Percentiles rank a stretch among this genome's conserved stretches.
Conservation (phyloP, 2,113 vertebrate species). For the Opisthocomus hoazin region DNA sequence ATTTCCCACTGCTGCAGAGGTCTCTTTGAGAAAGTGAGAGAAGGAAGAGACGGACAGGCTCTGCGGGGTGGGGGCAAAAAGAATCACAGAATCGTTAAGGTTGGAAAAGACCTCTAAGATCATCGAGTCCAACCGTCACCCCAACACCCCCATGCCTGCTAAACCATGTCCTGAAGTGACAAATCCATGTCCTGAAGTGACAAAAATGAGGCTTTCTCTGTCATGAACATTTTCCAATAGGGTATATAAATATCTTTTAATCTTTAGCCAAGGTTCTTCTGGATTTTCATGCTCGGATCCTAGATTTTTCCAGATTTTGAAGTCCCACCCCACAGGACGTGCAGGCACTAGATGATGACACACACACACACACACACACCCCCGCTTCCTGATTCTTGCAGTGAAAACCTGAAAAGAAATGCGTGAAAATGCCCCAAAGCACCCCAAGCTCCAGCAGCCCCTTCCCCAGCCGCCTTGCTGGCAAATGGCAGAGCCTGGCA, state of each 20-base stretch:
- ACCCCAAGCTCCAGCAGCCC: neutral
- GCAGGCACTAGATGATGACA: neutral
- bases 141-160: no score
- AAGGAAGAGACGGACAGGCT: neutral
- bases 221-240: neutral
- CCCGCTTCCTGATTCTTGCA: neutral
- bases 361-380: no score
- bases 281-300: neutral
- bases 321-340: neutral
- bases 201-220: neutral
- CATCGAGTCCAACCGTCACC: no score
- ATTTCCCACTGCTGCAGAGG: neutral
- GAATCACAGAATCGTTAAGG: no score
- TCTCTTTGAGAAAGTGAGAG: neutral
- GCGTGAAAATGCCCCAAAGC: neutral
- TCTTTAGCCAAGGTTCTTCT: neutral
- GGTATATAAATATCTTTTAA: neutral
- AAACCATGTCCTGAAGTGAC: no score
- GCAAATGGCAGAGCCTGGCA: fast-evolving
- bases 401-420: neutral
- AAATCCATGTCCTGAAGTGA: no score
- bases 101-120: no score
- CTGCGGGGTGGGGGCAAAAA: neutral
- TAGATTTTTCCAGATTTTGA: neutral
- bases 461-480: fast-evolving